Conservation (phyloP, 2,888 invertebrate genomes). For the Callimorpha dominula region DNA sequence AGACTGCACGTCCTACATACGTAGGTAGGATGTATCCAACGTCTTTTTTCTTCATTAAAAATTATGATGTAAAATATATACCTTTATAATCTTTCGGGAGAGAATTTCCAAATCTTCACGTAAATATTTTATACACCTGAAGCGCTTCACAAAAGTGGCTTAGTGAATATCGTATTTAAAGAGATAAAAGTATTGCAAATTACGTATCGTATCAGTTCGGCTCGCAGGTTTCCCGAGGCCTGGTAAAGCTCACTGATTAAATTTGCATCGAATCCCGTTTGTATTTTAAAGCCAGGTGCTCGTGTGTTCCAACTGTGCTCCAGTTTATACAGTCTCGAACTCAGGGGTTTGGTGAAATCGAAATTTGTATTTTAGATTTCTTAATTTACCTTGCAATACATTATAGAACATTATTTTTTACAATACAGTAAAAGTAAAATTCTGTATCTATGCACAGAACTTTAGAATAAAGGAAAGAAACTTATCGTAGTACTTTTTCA, state of each 20-base stretch:
- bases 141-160: constrained; percentile 18
- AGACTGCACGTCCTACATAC: background rate
- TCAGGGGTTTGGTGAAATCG: constrained; percentile 21
- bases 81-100: background rate
- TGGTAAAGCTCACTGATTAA: constrained; percentile 58
- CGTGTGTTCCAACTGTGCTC: constrained; percentile 49
- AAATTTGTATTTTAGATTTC: constrained; percentile 11
- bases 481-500: too few species aligned
- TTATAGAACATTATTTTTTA: too few species aligned
- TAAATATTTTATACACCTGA: constrained; percentile 16
- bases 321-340: constrained; percentile 23
- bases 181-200: constrained; percentile 25
- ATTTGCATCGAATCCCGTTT: constrained; percentile 58
- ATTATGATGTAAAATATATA: background rate
- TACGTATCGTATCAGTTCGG: constrained; percentile 14
- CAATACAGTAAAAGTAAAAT: too few species aligned
- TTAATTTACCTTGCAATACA: too few species aligned
- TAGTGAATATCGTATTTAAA: constrained; percentile 15
- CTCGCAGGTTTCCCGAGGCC: constrained; percentile 37
- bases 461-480: too few species aligned
- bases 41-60: constrained; percentile 1
- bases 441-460: too few species aligned
- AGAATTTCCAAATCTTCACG: constrained; percentile 4
- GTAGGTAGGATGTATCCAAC: background rate
- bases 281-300: constrained; percentile 52